Evolutionary conservation across 2,113 vertebrate genomes (phyloP).

Genomic region (Catharus bicknelli): DNA sequence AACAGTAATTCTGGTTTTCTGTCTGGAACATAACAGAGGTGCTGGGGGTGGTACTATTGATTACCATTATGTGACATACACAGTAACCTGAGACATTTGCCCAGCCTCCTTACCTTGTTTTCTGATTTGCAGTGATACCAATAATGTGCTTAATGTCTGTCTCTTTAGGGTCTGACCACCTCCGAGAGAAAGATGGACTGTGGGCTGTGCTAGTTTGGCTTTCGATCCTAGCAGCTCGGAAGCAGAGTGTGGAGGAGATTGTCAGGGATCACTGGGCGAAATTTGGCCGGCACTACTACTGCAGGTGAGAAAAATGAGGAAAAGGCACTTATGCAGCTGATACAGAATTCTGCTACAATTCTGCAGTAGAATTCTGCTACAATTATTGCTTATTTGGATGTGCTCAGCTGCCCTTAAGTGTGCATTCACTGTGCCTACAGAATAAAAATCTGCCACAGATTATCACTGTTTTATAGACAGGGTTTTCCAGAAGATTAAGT

Average conservation of each 20-base stretch:
- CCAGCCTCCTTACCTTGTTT: background rate
- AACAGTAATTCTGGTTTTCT: background rate
- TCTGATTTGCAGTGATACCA: background rate
- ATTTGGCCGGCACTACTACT: slow-evolving; percentile 94
- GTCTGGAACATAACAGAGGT: background rate
- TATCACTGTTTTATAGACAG: background rate
- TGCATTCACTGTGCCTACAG: background rate
- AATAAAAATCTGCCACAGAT: background rate
- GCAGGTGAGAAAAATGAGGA: slow-evolving; percentile 82
- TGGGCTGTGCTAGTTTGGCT: slow-evolving; percentile 97
- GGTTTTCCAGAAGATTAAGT: background rate
- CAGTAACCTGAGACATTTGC: background rate
- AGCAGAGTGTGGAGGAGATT: slow-evolving; percentile 91
- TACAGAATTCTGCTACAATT: background rate
- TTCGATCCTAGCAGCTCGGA: slow-evolving; percentile 89
- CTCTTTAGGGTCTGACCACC: slow-evolving; percentile 90
- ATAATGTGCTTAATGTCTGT: background rate
- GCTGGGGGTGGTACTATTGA: background rate
- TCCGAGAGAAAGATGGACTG: slow-evolving; percentile 95
- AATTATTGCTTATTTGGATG: background rate
- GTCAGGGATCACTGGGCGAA: slow-evolving; percentile 95
- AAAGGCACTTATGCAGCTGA: accelerated
- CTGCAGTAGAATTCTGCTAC: background rate
- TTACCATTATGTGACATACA: background rate
- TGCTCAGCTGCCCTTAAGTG: background rate